Evolutionary conservation across 2,888 invertebrate species (phyloP).

Genomic region (Agrotis ipsilon): DNA sequence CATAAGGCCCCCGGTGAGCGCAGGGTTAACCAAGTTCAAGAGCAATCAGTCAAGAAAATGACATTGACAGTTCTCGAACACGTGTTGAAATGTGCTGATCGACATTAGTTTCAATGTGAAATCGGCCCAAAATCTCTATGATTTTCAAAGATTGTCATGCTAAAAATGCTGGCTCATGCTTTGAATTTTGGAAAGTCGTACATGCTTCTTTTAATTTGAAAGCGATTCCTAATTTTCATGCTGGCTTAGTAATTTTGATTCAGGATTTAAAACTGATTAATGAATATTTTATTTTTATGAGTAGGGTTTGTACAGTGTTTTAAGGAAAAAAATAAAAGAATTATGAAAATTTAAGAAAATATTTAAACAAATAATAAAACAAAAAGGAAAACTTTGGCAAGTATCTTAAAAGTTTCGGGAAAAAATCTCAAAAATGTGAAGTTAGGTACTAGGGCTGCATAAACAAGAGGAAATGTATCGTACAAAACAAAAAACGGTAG

Average conservation of each 20-base stretch:
- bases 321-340: neutral
- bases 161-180: conserved; percentile 55
- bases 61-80: neutral
- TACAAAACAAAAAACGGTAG: conserved; percentile 20
- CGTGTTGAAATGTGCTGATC: neutral
- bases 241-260: conserved; percentile 15
- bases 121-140: conserved; percentile 21
- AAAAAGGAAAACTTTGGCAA: neutral
- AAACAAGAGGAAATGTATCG: neutral
- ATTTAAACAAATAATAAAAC: no score
- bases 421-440: conserved; percentile 12
- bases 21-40: no score
- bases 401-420: conserved; percentile 6
- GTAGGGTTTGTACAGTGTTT: conserved; percentile 1
- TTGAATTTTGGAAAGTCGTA: conserved; percentile 34
- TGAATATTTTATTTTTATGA: neutral
- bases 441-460: conserved; percentile 47
- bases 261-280: neutral
- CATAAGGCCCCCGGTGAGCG: no score
- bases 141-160: conserved; percentile 53
- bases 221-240: conserved; percentile 50
- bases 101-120: neutral
- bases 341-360: conserved; percentile 5
- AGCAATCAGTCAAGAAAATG: neutral
- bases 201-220: conserved; percentile 58